Percentiles rank a stretch among this genome's conserved stretches.
Conservation (phyloP, 2,888 invertebrate species). For the Zygothrica quintamaculata region DNA sequence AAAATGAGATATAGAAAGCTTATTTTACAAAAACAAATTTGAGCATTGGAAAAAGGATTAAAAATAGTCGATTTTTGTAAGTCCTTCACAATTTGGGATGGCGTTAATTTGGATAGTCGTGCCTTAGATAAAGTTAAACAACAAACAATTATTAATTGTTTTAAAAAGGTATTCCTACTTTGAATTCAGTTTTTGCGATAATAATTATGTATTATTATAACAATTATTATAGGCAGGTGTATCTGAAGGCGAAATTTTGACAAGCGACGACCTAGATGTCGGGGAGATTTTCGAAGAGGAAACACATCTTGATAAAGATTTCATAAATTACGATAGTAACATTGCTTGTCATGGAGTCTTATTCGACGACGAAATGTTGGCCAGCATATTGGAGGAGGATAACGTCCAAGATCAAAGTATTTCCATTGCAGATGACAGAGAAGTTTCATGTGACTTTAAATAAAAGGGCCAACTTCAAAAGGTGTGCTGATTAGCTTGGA, state of each 20-base stretch:
- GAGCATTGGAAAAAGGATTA: not conserved
- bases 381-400: not conserved
- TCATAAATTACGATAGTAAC: not conserved
- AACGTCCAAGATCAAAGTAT: not conserved
- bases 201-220: not conserved
- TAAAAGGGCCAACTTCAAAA: not conserved
- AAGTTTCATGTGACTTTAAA: not conserved
- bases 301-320: not conserved
- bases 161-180: not conserved
- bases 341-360: not conserved
- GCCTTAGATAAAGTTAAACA: not conserved
- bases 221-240: slow-evolving; percentile 1
- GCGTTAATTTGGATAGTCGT: not conserved
- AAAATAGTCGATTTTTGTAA: not conserved
- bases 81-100: not conserved
- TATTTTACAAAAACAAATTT: not conserved
- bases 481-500: not conserved
- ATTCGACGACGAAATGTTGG: not conserved
- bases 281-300: not conserved
- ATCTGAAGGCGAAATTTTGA: too few relatives aligned
- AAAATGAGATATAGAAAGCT: not conserved
- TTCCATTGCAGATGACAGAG: not conserved
- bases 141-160: not conserved
- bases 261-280: not conserved
- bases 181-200: not conserved